phyloP scores from a whole-genome alignment of 1,140 invertebrate genomes.

The Heliconius eleuchia region DNA sequence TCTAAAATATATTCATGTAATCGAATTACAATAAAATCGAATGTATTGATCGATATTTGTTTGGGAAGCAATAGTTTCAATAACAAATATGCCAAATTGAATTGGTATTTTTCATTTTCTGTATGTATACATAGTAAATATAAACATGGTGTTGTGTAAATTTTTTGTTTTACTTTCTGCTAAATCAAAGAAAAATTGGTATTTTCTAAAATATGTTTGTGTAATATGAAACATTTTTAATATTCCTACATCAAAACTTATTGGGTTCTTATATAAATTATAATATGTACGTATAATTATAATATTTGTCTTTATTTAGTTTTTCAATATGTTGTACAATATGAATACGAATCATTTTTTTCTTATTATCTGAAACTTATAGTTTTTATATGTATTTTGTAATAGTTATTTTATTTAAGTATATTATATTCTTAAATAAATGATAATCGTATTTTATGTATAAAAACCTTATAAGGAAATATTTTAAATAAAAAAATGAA shows the following conservation, averaged over 20 bases:
- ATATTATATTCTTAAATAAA: background rate
- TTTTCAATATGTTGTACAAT: too few relatives aligned
- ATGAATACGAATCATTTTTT: too few relatives aligned
- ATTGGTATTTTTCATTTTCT: background rate
- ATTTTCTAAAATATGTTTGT: too few relatives aligned
- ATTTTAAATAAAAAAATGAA: conserved; percentile 20
- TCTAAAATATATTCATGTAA: background rate
- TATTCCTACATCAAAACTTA: too few relatives aligned
- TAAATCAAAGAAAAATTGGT: too few relatives aligned
- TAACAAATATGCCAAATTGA: background rate
- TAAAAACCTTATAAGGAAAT: conserved; percentile 13
- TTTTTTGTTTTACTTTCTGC: background rate
- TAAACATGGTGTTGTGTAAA: background rate
- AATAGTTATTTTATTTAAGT: background rate
- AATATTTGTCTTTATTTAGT: too few relatives aligned
- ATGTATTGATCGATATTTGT: background rate
- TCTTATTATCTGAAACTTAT: too few relatives aligned
- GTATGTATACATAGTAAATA: background rate
- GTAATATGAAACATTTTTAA: too few relatives aligned
- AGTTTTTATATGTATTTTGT: too few relatives aligned
- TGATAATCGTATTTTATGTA: background rate
- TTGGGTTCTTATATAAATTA: too few relatives aligned
- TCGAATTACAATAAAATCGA: background rate
- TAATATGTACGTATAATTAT: too few relatives aligned
- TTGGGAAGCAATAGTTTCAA: background rate